Base-by-base conservation (phyloP, 2,113 vertebrate genomes). In the Mixornis gularis region DNA sequence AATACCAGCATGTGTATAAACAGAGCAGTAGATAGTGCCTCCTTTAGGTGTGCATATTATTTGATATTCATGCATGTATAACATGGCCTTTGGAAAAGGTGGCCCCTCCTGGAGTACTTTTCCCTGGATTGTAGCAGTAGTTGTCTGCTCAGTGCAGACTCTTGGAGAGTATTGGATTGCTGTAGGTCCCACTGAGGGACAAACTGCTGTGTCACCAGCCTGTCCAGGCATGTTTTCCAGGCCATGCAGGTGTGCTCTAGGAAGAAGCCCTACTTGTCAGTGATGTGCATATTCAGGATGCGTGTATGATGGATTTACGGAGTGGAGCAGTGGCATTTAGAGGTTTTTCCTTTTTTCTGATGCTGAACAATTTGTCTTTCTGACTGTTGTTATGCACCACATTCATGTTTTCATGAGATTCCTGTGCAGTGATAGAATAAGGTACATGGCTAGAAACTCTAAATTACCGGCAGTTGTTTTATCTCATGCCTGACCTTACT, bases 41-140 rank as follows among this genome's bases (percentile, higher is more conserved):
- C 38, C 27, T 56, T 82, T 64, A 40, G 4, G 19, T 43, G 2
- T 22, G 15, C 11, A 5, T 65, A 4, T 60, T 51, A 16, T 60
- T 82, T 80, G 56, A 8, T 38, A 44, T 17, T 49, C 7, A 3
- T 14, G 12, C 0, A 0, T 25, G 8, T 71, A 3, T 60, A 36
- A 17, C 18, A 5, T 30, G 1, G 4, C 41, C 30, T 79, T 84
- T 84, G 80, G 15, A 78, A 85, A 66, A 62, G 10, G 25, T 84
- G 65, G 4, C 15, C 13, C 22, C 20, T 93, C 7, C 52, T 41
- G 56, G 34, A 55, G 9, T 22, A 3, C 1, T 20, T 77, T 12
- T 13, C 5, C 7, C 10, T 79, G 38, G 66, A 27, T 11, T 32
- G n/a, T 8, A 10, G 53, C 11, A 27, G 2, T 48, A 15, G 4